phyloP scores from a whole-genome alignment of 2,797 vertebrate species.

The Luscinia megarhynchos region DNA sequence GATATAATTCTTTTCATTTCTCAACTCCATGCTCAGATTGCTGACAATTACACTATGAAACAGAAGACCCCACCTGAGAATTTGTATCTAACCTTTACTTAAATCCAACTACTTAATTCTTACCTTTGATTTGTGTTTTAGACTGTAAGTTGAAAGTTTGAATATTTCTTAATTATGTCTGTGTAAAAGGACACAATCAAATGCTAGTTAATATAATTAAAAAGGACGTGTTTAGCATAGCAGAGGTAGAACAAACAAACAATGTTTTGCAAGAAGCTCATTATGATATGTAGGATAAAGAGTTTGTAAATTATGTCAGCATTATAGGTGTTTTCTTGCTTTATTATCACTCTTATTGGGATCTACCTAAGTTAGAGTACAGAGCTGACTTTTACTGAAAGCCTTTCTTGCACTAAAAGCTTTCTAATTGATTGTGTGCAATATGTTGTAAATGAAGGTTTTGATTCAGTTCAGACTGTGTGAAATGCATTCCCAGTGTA shows the following conservation, averaged over 20 bases:
- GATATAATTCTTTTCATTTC: neutral
- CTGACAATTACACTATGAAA: neutral
- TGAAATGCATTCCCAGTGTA: neutral
- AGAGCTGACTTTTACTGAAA: neutral
- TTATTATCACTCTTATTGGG: neutral
- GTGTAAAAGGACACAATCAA: neutral
- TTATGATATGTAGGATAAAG: neutral
- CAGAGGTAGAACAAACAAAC: neutral
- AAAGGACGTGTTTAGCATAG: neutral
- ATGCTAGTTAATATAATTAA: neutral
- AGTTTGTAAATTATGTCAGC: neutral
- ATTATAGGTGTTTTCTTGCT: neutral
- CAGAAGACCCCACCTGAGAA: neutral
- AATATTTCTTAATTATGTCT: neutral
- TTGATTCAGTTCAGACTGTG: neutral
- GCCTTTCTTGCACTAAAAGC: neutral
- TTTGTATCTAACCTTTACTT: neutral
- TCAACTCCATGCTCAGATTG: neutral
- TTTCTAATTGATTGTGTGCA: neutral
- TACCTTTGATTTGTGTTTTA: neutral
- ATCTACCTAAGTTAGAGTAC: neutral
- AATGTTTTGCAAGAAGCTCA: neutral
- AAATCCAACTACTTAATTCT: neutral
- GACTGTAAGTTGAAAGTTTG: neutral
- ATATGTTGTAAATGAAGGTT: neutral